A percentile compares a stretch with the other conserved stretches of the same genome.
Conservation (phyloP, 2,113 vertebrate genomes). For the Camelus dromedarius region DNA sequence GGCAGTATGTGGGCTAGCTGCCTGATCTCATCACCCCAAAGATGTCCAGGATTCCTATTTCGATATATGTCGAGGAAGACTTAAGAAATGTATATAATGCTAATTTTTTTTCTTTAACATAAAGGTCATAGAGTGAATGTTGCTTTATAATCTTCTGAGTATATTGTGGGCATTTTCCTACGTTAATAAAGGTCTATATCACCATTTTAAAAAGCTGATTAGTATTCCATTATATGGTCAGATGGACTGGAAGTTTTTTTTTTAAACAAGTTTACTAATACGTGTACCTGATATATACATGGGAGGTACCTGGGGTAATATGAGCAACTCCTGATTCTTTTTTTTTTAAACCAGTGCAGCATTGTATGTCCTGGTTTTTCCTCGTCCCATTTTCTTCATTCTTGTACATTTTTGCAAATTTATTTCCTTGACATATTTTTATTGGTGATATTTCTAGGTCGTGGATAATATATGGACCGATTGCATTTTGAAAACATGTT, state of each 20-base stretch:
- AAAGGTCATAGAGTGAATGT: neutral
- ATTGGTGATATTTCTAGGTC: neutral
- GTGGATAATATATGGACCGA: neutral
- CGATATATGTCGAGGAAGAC: neutral
- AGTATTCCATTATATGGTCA: neutral
- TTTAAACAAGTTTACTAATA: neutral
- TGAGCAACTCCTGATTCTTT: neutral
- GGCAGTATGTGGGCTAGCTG: neutral
- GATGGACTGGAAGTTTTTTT: neutral
- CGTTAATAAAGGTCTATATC: neutral
- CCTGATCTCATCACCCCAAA: neutral
- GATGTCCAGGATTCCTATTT: neutral
- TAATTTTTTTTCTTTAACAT: neutral
- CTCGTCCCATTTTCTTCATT: neutral
- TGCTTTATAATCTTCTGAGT: constrained; percentile 37
- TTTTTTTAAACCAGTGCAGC: neutral
- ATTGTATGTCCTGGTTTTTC: neutral
- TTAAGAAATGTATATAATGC: neutral
- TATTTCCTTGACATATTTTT: constrained; percentile 42
- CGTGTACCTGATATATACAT: neutral
- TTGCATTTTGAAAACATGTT: neutral
- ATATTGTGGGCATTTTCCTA: neutral
- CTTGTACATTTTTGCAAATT: neutral
- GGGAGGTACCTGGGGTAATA: neutral
- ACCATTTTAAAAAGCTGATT: constrained; percentile 1